Evolutionary conservation across 2,797 vertebrate genomes (phyloP), one percentile per base, ranked within the genome.

Genomic region (Caiman crocodilus): DNA sequence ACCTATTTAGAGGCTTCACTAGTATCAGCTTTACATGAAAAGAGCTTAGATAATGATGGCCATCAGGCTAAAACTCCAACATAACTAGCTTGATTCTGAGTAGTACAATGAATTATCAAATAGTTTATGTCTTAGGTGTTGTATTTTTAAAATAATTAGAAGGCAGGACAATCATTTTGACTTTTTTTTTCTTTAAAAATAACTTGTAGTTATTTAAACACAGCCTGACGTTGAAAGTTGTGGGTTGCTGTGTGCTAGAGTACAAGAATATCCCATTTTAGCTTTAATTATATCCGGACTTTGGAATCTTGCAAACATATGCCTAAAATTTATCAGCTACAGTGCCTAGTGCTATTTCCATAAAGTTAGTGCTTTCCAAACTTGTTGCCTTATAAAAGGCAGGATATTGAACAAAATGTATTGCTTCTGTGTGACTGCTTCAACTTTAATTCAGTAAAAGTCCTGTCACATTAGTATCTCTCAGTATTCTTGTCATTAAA

Each of bases 391-490:
- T 90, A 84, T 56, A 71, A 96, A 79, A 89, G 97, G 95, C 95
- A 98, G 94, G 95, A 97, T 97, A 98, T 98, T 96, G 98, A 97
- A 91, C 94, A 90, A 88, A 95, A 97, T 96, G 86, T 94, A 79
- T 92, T 90, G 84, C 96, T 97, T 95, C 87, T 75, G 95, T 90
- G 84, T 76, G 84, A 73, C 78, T 94, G 91, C 91, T 94, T 96
- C 85, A 26, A 60, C 97, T 98, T 98, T 98, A 98, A 98, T 98
- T 98, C 97, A 95, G 96, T 97, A 97, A 82, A 98, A 97, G 98
- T 98, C 98, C 95, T 96, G 97, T 60, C 88, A 97, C 94, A 96
- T 98, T 98, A 98, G 80, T 5, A 87, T 97, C 96, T 97, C 97
- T 97, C 96, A 78, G 94, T 64, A 93, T 96, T 78, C 95, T 98